These are phyloP conservation scores for Columba janthina DNA, from an alignment of 2,113 vertebrate genomes.

Conservation along the genomic window DNA sequence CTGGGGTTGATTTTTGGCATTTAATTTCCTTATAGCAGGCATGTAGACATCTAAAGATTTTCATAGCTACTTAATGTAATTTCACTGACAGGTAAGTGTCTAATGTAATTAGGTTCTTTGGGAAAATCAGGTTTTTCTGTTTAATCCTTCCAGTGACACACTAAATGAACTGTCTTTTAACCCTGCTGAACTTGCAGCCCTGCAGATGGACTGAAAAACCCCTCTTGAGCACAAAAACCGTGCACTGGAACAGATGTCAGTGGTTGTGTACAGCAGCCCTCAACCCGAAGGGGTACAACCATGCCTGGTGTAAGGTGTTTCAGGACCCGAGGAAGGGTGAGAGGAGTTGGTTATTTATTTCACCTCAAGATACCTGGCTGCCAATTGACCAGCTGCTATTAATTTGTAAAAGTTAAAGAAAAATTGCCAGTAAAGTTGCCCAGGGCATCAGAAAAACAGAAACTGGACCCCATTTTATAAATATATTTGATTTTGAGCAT, in stretches of 20 bases:
- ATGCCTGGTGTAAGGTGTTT: fast-evolving
- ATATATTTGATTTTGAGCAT: not conserved
- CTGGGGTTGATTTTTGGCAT: not conserved
- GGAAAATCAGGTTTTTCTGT: not conserved
- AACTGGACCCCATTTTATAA: not conserved
- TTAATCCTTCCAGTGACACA: not conserved
- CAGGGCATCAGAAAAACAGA: not conserved
- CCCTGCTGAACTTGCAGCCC: not conserved
- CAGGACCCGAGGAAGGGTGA: not conserved
- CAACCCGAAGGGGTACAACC: not conserved
- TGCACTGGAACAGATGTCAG: not conserved
- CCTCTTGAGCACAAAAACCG: fast-evolving
- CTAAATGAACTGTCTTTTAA: not conserved
- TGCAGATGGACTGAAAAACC: not conserved
- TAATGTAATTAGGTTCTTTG: not conserved
- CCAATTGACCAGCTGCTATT: not conserved
- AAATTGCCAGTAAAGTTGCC: not conserved
- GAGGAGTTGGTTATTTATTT: not conserved
- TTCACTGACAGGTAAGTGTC: not conserved
- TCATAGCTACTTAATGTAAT: not conserved
- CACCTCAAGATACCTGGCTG: not conserved
- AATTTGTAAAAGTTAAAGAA: not conserved
- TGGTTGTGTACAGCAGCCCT: not conserved
- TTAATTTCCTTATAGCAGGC: not conserved
- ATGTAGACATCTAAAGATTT: not conserved